Conservation (phyloP, 2,797 vertebrate species). For the Cichlasoma orientale region DNA sequence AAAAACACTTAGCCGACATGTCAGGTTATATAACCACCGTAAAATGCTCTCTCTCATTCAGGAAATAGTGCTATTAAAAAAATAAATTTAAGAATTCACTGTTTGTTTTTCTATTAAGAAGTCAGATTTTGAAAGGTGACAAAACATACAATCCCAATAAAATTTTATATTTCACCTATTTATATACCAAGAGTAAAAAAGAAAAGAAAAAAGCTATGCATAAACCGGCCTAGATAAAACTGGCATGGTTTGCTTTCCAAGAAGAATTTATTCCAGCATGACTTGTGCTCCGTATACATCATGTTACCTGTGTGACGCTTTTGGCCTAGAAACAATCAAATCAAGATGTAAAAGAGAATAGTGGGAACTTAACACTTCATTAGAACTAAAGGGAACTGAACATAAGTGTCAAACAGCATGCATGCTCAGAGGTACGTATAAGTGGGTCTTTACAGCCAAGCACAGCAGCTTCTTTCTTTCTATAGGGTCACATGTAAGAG, state of each 20-base stretch:
- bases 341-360: slow-evolving; percentile 47
- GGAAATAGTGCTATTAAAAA: slow-evolving; percentile 28
- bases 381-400: slow-evolving; percentile 59
- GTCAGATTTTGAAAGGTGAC: background rate
- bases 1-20: slow-evolving; percentile 47
- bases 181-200: background rate
- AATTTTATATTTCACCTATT: background rate
- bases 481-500: slow-evolving; percentile 72
- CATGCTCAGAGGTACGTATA: slow-evolving; percentile 44
- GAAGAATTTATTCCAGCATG: slow-evolving; percentile 9
- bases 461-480: slow-evolving; percentile 68
- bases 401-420: slow-evolving; percentile 49
- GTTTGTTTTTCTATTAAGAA: background rate
- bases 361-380: slow-evolving; percentile 59
- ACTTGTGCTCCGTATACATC: slow-evolving; percentile 25
- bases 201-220: background rate
- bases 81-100: background rate
- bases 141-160: background rate
- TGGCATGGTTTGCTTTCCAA: slow-evolving; percentile 15
- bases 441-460: slow-evolving; percentile 58
- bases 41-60: slow-evolving; percentile 29
- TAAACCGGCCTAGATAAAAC: background rate
- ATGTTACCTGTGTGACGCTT: slow-evolving; percentile 45
- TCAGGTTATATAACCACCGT: slow-evolving; percentile 61
- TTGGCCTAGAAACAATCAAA: slow-evolving; percentile 51